Conservation (phyloP, 2,888 invertebrate species). For the Lycaena phlaeas region DNA sequence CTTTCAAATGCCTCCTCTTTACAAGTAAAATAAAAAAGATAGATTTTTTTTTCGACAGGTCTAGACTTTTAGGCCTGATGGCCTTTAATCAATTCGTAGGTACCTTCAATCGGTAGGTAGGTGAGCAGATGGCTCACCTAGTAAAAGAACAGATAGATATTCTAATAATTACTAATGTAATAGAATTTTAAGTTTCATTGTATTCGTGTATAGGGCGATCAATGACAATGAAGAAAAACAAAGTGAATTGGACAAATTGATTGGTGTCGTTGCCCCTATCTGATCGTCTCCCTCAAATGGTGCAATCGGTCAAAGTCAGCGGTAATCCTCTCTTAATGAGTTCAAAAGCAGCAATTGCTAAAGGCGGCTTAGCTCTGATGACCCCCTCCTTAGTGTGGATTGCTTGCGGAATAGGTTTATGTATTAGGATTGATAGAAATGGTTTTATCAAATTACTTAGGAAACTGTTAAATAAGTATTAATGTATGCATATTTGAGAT, state of each 20-base stretch:
- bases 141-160: no score
- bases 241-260: slow-evolving; percentile 36
- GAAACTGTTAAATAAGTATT: no score
- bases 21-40: no score
- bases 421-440: not conserved
- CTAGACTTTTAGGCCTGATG: no score
- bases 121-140: no score
- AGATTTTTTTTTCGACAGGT: no score
- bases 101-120: no score
- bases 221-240: slow-evolving; percentile 20
- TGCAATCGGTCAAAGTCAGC: slow-evolving; percentile 60
- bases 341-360: slow-evolving; percentile 57
- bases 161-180: no score
- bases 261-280: slow-evolving; percentile 38
- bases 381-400: slow-evolving; percentile 16
- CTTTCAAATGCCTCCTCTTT: no score
- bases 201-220: no score
- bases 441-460: not conserved
- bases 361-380: slow-evolving; percentile 31
- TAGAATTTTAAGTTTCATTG: slow-evolving; percentile 23
- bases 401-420: not conserved
- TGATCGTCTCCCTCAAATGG: slow-evolving; percentile 40
- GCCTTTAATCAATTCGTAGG: no score
- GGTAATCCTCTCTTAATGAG: slow-evolving; percentile 61
- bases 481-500: no score